Conservation (phyloP, 2,888 invertebrate species). For the Calameuta filiformis region DNA sequence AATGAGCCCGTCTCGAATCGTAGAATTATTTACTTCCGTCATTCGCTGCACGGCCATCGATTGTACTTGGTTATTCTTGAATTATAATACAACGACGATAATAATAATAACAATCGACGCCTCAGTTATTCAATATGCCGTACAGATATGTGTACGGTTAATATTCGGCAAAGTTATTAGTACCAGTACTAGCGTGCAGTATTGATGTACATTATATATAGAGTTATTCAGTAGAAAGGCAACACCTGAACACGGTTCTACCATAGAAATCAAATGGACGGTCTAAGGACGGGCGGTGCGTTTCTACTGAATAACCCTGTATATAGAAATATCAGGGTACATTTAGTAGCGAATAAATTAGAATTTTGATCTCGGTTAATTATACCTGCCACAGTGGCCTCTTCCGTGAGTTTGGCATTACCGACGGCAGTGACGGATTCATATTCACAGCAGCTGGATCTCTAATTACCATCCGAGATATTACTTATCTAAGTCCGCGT, state of each 20-base stretch:
- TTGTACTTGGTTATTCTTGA: slow-evolving; percentile 27
- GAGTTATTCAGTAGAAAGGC: no score
- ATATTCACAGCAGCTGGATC: not conserved
- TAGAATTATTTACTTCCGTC: slow-evolving; percentile 30
- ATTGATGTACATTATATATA: not conserved
- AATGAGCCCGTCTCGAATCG: slow-evolving; percentile 33
- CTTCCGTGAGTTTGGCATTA: not conserved
- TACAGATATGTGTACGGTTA: not conserved
- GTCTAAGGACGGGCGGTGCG: no score
- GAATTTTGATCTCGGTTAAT: not conserved
- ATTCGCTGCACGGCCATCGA: slow-evolving; percentile 20
- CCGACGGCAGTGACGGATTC: not conserved
- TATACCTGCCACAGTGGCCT: not conserved
- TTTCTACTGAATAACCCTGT: no score
- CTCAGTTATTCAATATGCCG: not conserved
- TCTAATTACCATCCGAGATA: not conserved
- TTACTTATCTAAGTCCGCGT: not conserved
- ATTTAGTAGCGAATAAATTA: not conserved
- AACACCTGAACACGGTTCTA: no score
- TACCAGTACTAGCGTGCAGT: not conserved
- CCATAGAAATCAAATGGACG: no score
- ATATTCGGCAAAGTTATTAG: not conserved
- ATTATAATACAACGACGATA: slow-evolving; percentile 15
- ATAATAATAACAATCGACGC: not conserved
- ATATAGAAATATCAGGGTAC: not conserved